phyloP scores from a whole-genome alignment of 2,113 vertebrate genomes.

The Bombycilla garrulus region DNA sequence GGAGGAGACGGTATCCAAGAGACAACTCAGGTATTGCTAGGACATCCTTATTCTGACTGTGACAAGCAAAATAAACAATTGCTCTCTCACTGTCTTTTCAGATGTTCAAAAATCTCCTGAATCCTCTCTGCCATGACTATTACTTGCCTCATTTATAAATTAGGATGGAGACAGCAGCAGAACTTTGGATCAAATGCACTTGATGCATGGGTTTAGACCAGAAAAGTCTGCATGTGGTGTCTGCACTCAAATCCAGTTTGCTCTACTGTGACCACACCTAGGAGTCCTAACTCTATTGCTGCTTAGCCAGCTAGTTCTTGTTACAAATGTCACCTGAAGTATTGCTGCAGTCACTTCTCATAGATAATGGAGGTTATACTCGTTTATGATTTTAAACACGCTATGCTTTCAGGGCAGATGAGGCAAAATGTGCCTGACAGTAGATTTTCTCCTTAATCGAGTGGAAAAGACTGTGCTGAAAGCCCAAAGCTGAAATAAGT shows the following conservation, averaged over 20 bases:
- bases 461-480: background rate
- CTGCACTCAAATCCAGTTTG: background rate
- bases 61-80: background rate
- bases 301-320: background rate
- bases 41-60: background rate
- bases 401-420: background rate
- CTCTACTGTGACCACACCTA: background rate
- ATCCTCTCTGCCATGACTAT: background rate
- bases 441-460: background rate
- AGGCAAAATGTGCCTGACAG: background rate
- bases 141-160: fast-evolving
- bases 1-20: background rate
- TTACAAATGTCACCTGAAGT: background rate
- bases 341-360: background rate
- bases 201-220: background rate
- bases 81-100: background rate
- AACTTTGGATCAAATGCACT: background rate
- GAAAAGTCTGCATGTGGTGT: background rate
- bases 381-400: background rate
- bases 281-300: background rate
- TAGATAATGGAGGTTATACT: background rate
- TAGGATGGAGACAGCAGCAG: background rate
- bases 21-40: background rate
- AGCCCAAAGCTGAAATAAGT: background rate
- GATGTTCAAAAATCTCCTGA: background rate